Conservation (phyloP, 2,113 vertebrate genomes). For the Clarias magur region DNA sequence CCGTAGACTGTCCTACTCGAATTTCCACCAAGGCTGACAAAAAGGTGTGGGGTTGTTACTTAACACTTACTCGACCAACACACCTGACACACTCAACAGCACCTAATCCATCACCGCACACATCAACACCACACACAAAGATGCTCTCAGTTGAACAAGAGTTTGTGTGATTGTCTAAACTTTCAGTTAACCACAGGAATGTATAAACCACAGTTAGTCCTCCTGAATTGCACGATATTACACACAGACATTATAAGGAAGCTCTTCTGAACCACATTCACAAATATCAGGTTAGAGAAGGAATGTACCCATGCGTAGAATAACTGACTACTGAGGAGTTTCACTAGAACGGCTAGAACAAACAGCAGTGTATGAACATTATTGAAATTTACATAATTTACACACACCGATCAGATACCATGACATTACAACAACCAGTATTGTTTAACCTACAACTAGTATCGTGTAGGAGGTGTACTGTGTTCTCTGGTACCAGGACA, state of each 20-base stretch:
- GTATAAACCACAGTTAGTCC: background rate
- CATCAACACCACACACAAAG: slow-evolving; percentile 15
- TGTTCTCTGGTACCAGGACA: no score
- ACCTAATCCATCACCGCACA: background rate
- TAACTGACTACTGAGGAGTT: background rate
- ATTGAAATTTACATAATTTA: background rate
- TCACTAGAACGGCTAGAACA: background rate
- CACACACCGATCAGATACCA: background rate
- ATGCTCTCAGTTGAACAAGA: slow-evolving; percentile 12
- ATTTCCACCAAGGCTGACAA: slow-evolving; percentile 49
- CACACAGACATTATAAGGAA: slow-evolving; percentile 22
- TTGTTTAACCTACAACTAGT: no score
- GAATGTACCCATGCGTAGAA: background rate
- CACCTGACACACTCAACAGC: slow-evolving; percentile 21
- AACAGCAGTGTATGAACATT: background rate
- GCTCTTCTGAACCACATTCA: background rate
- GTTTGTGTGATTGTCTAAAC: background rate
- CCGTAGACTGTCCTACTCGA: slow-evolving; percentile 24
- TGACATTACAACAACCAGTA: no score
- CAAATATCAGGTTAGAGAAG: background rate
- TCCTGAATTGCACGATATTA: background rate
- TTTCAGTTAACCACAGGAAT: slow-evolving; percentile 16
- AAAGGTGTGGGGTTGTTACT: slow-evolving; percentile 34
- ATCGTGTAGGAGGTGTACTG: no score
- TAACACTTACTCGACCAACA: slow-evolving; percentile 4